A percentile compares a stretch with the other conserved stretches of the same genome.
Evolutionary conservation across 2,888 invertebrate genomes (phyloP).

Genomic region (Scaptomyza caliginosa): DNA sequence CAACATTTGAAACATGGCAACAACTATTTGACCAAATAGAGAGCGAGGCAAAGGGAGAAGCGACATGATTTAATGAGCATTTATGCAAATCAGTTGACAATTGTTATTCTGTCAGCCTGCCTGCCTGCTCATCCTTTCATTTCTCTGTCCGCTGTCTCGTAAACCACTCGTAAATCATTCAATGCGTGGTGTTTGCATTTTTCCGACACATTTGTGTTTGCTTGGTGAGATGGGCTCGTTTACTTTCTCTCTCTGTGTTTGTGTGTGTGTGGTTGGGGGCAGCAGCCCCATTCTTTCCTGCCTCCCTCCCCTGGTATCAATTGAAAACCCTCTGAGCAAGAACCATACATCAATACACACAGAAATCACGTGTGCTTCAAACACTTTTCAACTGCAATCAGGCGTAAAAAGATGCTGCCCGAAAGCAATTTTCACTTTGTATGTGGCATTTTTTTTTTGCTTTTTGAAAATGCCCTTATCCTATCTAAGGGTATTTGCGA

Average conservation of each 20-base stretch:
- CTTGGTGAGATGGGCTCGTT: constrained; percentile 13
- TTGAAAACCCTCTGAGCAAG: constrained; percentile 26
- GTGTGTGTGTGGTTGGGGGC: constrained; percentile 25
- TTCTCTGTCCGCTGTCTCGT: not conserved
- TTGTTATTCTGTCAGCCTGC: constrained; percentile 42
- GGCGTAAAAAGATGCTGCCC: constrained; percentile 76
- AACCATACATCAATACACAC: constrained; percentile 16
- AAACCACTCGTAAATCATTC: constrained; percentile 67
- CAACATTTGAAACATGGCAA: constrained; percentile 42
- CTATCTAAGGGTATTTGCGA: not conserved
- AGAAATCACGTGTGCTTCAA: constrained; percentile 16
- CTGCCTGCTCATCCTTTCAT: not conserved
- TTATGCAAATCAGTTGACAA: constrained; percentile 64
- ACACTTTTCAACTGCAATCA: constrained; percentile 69
- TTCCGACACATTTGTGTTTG: constrained; percentile 44
- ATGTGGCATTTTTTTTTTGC: constrained; percentile 40
- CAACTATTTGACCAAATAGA: constrained; percentile 40
- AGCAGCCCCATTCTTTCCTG: constrained; percentile 15
- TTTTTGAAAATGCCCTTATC: not conserved
- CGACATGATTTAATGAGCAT: constrained; percentile 72
- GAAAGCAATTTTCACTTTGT: constrained; percentile 70
- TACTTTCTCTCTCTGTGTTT: constrained; percentile 2
- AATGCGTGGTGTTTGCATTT: constrained; percentile 41
- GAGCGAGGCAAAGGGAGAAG: constrained; percentile 3
- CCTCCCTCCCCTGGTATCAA: constrained; percentile 25